Evolutionary conservation across 2,797 vertebrate genomes (phyloP).

Genomic region (Tinamus major): DNA sequence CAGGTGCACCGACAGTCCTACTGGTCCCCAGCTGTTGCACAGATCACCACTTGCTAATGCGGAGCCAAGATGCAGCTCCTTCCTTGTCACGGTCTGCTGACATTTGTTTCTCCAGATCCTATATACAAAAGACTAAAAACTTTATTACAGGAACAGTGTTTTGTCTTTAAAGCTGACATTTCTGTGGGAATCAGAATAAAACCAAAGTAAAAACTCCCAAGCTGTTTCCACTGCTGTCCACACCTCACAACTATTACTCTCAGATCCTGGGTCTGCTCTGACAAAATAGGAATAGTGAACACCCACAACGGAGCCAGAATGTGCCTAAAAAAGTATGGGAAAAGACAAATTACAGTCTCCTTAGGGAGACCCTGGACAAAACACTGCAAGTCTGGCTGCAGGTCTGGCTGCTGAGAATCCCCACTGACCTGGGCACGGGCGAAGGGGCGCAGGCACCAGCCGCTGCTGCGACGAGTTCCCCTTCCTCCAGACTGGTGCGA

Average conservation of each 20-base stretch:
- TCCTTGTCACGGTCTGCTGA: background rate
- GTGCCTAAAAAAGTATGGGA: background rate
- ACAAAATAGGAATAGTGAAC: background rate
- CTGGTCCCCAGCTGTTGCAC: background rate
- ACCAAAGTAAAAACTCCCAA: background rate
- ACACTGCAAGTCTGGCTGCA: background rate
- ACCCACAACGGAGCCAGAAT: background rate
- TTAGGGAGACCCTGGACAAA: background rate
- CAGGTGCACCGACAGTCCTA: background rate
- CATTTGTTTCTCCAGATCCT: background rate
- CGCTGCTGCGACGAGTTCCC: background rate
- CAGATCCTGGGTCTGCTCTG: background rate
- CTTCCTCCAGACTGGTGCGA: constrained; percentile 4
- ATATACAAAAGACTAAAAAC: background rate
- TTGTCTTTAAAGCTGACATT: background rate
- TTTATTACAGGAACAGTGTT: background rate
- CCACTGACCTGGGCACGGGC: background rate
- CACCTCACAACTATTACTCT: background rate
- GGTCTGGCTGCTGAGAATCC: background rate
- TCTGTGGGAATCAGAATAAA: background rate
- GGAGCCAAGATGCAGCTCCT: background rate
- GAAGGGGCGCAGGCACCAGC: background rate
- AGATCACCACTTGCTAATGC: background rate
- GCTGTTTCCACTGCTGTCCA: background rate
- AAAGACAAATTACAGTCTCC: constrained; percentile 8